A percentile compares a stretch with the other conserved stretches of the same genome.
Conservation (phyloP, 2,797 vertebrate genomes). For the Ctenopoma kingsleyae region DNA sequence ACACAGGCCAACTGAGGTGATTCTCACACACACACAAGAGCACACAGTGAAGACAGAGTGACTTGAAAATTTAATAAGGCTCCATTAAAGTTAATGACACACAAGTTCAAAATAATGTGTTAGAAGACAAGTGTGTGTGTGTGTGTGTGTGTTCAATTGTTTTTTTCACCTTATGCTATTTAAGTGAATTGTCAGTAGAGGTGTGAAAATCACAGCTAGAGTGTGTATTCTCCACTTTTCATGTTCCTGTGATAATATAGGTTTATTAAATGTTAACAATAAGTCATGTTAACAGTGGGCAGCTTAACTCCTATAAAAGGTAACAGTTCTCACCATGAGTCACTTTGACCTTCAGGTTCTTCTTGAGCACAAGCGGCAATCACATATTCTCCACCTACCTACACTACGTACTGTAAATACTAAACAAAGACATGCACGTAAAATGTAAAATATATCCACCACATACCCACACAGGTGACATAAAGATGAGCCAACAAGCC, state of each 20-base stretch:
- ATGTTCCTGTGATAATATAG: slow-evolving; percentile 38
- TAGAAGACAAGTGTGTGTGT: slow-evolving; percentile 5
- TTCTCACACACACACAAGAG: slow-evolving; percentile 5
- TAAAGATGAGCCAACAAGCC: slow-evolving; percentile 31
- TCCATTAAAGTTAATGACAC: slow-evolving; percentile 72
- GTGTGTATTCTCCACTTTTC: slow-evolving; percentile 47
- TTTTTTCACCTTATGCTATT: slow-evolving; percentile 15
- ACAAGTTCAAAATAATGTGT: slow-evolving; percentile 62
- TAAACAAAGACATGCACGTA: slow-evolving; percentile 19
- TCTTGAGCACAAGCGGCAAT: slow-evolving; percentile 10
- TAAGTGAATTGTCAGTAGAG: slow-evolving; percentile 38
- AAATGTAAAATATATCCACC: slow-evolving; percentile 25
- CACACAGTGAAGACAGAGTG: slow-evolving; percentile 31
- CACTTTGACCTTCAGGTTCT: slow-evolving; percentile 12
- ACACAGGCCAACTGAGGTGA: slow-evolving; percentile 55
- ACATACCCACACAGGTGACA: slow-evolving; percentile 16
- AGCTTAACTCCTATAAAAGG: slow-evolving; percentile 16
- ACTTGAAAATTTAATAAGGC: slow-evolving; percentile 64
- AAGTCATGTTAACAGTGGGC: slow-evolving; percentile 27
- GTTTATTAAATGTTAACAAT: slow-evolving; percentile 40
- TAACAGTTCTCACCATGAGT: slow-evolving; percentile 30
- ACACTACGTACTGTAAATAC: not conserved
- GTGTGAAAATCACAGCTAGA: slow-evolving; percentile 39
- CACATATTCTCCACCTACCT: slow-evolving; percentile 1
- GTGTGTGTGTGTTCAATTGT: slow-evolving; percentile 13